A percentile compares a stretch with the other conserved stretches of the same genome.
These are phyloP conservation scores for Thunnus albacares DNA, from an alignment of 2,797 vertebrate species.

Conservation along the genomic window DNA sequence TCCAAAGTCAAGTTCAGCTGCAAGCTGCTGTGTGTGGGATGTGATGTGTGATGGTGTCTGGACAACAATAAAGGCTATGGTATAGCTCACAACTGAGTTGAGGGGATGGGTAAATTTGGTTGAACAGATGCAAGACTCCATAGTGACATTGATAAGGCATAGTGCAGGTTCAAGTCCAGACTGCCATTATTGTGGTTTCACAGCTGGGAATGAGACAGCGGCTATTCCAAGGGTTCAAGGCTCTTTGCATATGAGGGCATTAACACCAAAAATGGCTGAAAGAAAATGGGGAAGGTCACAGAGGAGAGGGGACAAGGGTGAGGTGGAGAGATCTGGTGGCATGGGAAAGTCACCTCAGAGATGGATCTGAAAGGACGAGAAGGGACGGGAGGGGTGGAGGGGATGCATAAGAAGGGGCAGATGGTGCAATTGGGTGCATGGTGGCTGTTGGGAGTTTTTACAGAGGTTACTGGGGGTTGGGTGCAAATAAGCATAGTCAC, in stretches of 20 bases:
- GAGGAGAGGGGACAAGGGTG: slow-evolving; percentile 69
- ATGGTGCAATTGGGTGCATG: slow-evolving; percentile 81
- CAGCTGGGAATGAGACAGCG: slow-evolving; percentile 73
- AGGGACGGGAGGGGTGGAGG: slow-evolving; percentile 63
- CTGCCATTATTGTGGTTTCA: slow-evolving; percentile 46
- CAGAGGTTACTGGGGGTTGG: slow-evolving; percentile 67
- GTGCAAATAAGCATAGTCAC: slow-evolving; percentile 79
- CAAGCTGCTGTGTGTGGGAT: slow-evolving; percentile 23
- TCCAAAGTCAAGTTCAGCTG: slow-evolving; percentile 54
- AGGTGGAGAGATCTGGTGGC: slow-evolving; percentile 76
- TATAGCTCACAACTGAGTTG: slow-evolving; percentile 1
- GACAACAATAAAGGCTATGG: slow-evolving; percentile 16
- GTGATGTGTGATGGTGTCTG: not conserved
- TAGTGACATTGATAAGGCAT: slow-evolving; percentile 61
- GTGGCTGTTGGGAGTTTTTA: slow-evolving; percentile 70
- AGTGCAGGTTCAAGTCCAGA: slow-evolving; percentile 83
- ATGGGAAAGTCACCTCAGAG: slow-evolving; percentile 89
- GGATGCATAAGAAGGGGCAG: slow-evolving; percentile 82
- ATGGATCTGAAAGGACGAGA: slow-evolving; percentile 77
- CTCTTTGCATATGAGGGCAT: slow-evolving; percentile 71
- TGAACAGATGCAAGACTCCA: slow-evolving; percentile 60
- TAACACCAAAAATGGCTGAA: slow-evolving; percentile 64
- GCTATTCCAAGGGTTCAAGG: slow-evolving; percentile 65
- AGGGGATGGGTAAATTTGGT: not conserved
- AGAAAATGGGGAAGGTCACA: slow-evolving; percentile 70